Evolutionary conservation across 1,140 invertebrate genomes (phyloP), one percentile per base, ranked within the genome.

Genomic region (Caerostris extrusa): DNA sequence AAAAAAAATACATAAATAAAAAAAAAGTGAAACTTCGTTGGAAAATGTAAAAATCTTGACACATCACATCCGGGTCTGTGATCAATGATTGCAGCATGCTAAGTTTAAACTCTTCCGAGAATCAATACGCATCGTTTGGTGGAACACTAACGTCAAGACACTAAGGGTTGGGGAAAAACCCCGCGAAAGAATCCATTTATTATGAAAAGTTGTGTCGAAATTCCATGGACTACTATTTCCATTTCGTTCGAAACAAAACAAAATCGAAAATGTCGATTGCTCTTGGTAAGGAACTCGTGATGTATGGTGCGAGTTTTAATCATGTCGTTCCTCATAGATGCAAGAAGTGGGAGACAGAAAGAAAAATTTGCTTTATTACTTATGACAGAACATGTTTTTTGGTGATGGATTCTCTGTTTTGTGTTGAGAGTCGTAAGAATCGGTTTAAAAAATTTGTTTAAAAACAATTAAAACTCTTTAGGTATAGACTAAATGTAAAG

Each of bases 41-140:
- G 14, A 67, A 67, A 67, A 67, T 67, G 61, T n/a, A 67, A 67
- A 67, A 67, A 67, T 67, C 61, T 67, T 67, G 61, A 67, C 61
- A 67, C 61, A 67, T 67, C n/a, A 67, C 61, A 17, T 67, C 5
- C 17, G 4, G 61, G n/a, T 34, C 14, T 17, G 61, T 67, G 61
- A 67, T 67, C 61, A 67, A 67, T 67, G 61, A 67, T 67, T 67
- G 61, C 17, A 12, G 14, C 17, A 64, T 17, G 12, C 4, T 34
- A 64, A 67, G 61, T 67, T 67, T n/a, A 14, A n/a, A 12, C 14
- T 14, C 61, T 34, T 34, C 34, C 34, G 34, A 34, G 34, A 34
- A 34, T 2, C 34, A 34, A 34, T 34, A 34, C 34, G 34, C 34
- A 34, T 67, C 61, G 61, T 67, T n/a, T 67, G 61, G n/a, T 67